These are phyloP conservation scores for Trachymyrmex septentrionalis DNA, from an alignment of 1,140 invertebrate genomes.

Conservation along the genomic window DNA sequence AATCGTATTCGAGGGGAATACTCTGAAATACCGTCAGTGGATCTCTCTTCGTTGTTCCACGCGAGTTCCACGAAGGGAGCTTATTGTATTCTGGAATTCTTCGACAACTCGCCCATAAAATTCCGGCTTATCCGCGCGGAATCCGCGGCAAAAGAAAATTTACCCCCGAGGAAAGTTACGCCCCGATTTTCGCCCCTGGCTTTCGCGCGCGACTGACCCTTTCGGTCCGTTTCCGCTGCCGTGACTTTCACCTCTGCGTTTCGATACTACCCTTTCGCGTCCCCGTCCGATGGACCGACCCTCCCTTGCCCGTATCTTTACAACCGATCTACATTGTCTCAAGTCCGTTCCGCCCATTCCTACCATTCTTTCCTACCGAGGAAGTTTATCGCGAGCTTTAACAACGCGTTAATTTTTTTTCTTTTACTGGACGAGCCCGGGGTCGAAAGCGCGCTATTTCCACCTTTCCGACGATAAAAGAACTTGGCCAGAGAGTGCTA, in stretches of 20 bases:
- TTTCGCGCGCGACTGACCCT: constrained; percentile 77
- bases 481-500: constrained; percentile 41
- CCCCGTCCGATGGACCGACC: constrained; percentile 48
- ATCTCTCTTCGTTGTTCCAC: constrained; percentile 6
- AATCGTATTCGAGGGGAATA: constrained; percentile 6
- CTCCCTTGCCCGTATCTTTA: constrained; percentile 82
- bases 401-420: constrained; percentile 68
- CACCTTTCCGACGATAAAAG: constrained; percentile 70
- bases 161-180: constrained; percentile 74
- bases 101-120: constrained; percentile 66
- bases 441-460: constrained; percentile 58
- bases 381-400: constrained; percentile 71
- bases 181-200: constrained; percentile 49
- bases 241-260: constrained; percentile 46
- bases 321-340: constrained; percentile 85
- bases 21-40: constrained; percentile 14
- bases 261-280: constrained; percentile 19
- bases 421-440: background rate
- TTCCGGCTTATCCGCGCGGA: constrained; percentile 74
- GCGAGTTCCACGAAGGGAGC: background rate
- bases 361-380: constrained; percentile 25
- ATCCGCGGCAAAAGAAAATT: constrained; percentile 56
- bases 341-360: constrained; percentile 74
- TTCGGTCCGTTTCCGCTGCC: constrained; percentile 69
- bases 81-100: constrained; percentile 64